Percentiles rank a stretch among this genome's conserved stretches.
Conservation (phyloP, 2,888 invertebrate genomes). For the Copidosoma aretas region DNA sequence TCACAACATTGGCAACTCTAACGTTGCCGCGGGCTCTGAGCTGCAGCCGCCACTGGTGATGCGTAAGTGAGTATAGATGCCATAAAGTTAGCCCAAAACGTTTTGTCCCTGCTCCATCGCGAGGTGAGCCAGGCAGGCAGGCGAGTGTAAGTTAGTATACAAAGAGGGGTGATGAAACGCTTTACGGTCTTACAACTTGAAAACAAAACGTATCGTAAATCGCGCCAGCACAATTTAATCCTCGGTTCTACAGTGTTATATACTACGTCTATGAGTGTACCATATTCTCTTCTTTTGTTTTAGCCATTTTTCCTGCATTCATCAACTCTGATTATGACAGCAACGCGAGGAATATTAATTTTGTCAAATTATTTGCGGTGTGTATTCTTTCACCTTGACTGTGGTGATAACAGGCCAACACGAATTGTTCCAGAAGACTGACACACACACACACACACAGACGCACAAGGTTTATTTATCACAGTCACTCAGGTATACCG, state of each 20-base stretch:
- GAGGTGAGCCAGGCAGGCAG: no score
- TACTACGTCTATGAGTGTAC: neutral
- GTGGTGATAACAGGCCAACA: neutral
- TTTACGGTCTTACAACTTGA: neutral
- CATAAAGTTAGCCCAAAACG: conserved; percentile 1
- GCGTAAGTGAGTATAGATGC: neutral
- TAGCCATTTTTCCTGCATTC: no score
- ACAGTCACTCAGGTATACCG: neutral
- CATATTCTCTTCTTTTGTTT: neutral
- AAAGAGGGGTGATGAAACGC: neutral
- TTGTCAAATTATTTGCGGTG: no score
- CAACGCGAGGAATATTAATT: neutral
- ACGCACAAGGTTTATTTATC: neutral
- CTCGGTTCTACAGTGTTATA: neutral
- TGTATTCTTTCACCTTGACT: no score
- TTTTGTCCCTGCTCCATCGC: neutral
- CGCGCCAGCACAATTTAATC: neutral
- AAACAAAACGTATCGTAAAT: neutral
- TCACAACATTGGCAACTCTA: neutral
- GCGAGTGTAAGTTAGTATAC: no score
- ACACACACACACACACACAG: no score
- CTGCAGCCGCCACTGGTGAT: neutral
- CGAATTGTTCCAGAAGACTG: no score
- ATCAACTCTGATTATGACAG: neutral
- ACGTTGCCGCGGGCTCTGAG: no score